Evolutionary conservation across 2,888 invertebrate genomes (phyloP).

Genomic region (Chrysolina americana): DNA sequence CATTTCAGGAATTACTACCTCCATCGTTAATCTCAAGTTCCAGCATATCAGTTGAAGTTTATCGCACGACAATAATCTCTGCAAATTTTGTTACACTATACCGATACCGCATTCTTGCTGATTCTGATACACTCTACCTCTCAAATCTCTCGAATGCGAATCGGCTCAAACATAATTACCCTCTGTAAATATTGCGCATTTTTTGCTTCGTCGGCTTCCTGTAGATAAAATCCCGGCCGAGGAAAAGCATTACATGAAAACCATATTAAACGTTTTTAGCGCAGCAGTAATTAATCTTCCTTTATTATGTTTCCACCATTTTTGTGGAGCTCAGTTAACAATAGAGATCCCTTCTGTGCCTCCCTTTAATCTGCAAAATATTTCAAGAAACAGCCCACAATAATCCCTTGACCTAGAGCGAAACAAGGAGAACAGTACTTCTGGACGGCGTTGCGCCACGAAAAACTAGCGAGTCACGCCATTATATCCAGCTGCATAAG

Average conservation of each 20-base stretch:
- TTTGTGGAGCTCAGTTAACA: slow-evolving; percentile 35
- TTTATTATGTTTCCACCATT: slow-evolving; percentile 40
- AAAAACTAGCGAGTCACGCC: not conserved
- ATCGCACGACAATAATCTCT: too few species aligned
- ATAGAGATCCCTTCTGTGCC: slow-evolving; percentile 29
- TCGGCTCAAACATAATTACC: slow-evolving; percentile 6
- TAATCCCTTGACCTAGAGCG: slow-evolving; percentile 11
- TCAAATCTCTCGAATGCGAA: not conserved
- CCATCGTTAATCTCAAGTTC: too few species aligned
- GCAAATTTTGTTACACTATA: too few species aligned
- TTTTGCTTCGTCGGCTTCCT: slow-evolving; percentile 17
- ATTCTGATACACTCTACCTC: not conserved
- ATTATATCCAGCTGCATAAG: not conserved
- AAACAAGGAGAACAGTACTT: too few species aligned
- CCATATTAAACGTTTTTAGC: slow-evolving; percentile 28
- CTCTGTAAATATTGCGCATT: slow-evolving; percentile 16
- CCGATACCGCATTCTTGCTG: too few species aligned
- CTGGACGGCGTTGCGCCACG: not conserved
- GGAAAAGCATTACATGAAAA: slow-evolving; percentile 22
- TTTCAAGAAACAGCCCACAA: slow-evolving; percentile 28
- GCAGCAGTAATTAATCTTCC: slow-evolving; percentile 42
- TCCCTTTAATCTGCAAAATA: slow-evolving; percentile 28
- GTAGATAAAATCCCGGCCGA: slow-evolving; percentile 25
- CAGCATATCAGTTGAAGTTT: too few species aligned
- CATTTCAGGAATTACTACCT: too few species aligned